Percentiles rank a stretch among this genome's conserved stretches.
phyloP scores from a whole-genome alignment of 2,888 invertebrate species.

The Monopis laevigella region DNA sequence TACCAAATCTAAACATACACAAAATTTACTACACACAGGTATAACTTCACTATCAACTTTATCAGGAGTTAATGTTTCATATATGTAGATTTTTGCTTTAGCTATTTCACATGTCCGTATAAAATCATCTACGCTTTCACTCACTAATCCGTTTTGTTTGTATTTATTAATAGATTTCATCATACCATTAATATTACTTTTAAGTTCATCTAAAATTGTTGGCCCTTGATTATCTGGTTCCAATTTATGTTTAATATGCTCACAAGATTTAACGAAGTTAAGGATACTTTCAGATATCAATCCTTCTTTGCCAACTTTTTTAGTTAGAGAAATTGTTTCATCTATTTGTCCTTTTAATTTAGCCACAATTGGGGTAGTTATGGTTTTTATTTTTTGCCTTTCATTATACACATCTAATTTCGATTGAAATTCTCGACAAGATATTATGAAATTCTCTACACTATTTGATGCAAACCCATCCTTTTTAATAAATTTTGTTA shows the following conservation, averaged over 20 bases:
- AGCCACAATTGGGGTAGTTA: constrained; percentile 8
- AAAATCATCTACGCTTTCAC: constrained; percentile 25
- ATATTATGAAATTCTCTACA: constrained; percentile 24
- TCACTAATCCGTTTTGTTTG: constrained; percentile 23
- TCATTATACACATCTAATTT: constrained; percentile 23
- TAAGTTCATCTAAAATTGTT: constrained; percentile 21
- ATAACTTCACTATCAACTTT: constrained; percentile 1
- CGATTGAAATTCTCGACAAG: constrained; percentile 26
- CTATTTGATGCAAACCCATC: constrained; percentile 21
- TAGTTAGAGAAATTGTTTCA: constrained; percentile 25
- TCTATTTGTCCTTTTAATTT: constrained; percentile 25
- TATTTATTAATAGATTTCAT: constrained; percentile 25
- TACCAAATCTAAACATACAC: not conserved
- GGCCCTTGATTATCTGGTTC: constrained; percentile 14
- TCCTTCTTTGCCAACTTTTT: constrained; percentile 25
- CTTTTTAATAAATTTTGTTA: constrained; percentile 21
- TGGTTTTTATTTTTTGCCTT: constrained; percentile 14
- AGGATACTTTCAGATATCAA: constrained; percentile 25
- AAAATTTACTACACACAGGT: not conserved
- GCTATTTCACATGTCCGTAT: constrained; percentile 23
- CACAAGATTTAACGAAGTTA: constrained; percentile 28
- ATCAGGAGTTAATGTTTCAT: not conserved
- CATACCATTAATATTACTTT: constrained; percentile 25
- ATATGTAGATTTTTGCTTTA: constrained; percentile 19
- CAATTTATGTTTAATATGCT: constrained; percentile 25